Conservation (phyloP, 2,797 vertebrate species). For the Halcyon badia region DNA sequence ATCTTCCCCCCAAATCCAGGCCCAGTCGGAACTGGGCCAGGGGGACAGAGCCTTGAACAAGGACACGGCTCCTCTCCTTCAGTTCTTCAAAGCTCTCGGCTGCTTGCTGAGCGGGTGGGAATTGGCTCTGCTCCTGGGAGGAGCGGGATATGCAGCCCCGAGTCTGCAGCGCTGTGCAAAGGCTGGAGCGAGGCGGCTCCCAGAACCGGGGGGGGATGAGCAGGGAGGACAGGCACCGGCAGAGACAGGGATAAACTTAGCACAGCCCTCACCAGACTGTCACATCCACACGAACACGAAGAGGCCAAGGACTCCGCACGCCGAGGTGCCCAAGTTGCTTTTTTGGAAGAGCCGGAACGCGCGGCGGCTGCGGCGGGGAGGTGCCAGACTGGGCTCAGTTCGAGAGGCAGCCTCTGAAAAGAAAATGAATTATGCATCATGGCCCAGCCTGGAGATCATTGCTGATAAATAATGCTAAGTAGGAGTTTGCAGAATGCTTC, state of each 20-base stretch:
- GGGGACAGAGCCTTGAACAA: neutral
- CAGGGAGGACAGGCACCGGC: neutral
- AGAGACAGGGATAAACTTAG: neutral
- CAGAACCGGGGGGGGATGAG: neutral
- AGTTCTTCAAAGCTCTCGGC: neutral
- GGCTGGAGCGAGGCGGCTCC: neutral
- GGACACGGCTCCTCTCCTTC: rapidly evolving
- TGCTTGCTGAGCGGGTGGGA: neutral
- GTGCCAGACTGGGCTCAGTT: constrained; percentile 15
- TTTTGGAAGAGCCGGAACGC: neutral
- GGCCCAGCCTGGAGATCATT: constrained; percentile 55
- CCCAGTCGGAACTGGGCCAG: rapidly evolving
- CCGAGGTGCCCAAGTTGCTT: neutral
- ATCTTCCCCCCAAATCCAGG: rapidly evolving
- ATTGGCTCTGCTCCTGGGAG: neutral
- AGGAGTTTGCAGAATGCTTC: constrained; percentile 15
- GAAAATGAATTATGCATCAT: constrained; percentile 76
- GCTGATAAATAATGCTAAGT: constrained; percentile 71
- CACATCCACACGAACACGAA: neutral
- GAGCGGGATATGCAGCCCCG: rapidly evolving
- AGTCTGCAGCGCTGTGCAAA: neutral
- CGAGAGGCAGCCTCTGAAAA: neutral
- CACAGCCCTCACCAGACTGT: neutral
- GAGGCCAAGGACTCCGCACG: neutral
- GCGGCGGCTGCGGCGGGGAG: neutral